Evolutionary conservation across 2,113 vertebrate genomes (phyloP).

Genomic region (Perognathus longimembris): DNA sequence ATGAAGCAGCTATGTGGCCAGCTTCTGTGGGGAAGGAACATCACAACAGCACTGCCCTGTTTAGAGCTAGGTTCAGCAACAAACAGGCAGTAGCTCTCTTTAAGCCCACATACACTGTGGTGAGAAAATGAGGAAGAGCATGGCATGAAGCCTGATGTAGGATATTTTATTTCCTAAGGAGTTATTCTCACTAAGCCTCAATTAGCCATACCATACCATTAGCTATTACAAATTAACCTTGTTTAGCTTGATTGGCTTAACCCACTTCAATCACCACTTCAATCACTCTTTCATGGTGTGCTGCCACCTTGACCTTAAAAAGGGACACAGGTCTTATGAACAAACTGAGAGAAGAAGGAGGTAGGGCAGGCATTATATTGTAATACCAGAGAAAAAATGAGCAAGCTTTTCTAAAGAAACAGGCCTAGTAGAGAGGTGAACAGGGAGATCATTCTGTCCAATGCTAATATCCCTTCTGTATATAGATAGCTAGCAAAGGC

Average conservation of each 20-base stretch:
- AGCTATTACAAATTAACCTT: background rate
- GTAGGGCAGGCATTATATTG: background rate
- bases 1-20: background rate
- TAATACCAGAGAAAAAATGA: background rate
- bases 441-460: background rate
- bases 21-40: background rate
- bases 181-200: background rate
- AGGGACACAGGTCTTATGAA: background rate
- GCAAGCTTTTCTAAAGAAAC: background rate
- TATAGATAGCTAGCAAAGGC: background rate
- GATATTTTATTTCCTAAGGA: background rate
- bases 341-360: background rate
- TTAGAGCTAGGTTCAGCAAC: background rate
- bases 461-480: background rate
- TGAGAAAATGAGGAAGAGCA: background rate
- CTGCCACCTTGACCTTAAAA: background rate
- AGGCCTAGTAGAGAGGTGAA: background rate
- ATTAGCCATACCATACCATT: too few species aligned
- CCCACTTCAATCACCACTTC: background rate
- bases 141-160: accelerated
- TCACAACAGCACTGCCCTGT: background rate
- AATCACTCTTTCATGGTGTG: background rate
- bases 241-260: background rate
- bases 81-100: background rate
- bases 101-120: background rate